Percentiles rank a stretch among this genome's conserved stretches.
Evolutionary conservation across 2,888 invertebrate species (phyloP).

Genomic region (Dasypogon diadema): DNA sequence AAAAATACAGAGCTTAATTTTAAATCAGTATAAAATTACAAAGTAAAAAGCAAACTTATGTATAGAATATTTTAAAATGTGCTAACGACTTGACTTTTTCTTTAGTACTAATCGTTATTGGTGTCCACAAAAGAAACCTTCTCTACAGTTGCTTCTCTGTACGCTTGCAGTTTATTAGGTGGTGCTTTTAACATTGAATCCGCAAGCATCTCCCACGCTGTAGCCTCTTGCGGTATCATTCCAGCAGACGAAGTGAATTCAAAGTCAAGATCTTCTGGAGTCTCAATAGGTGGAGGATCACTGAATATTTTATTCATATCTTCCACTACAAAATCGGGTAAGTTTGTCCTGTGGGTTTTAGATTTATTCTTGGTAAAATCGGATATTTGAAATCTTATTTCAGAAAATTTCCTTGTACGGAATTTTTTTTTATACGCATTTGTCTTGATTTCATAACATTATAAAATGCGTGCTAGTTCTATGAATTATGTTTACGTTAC

Average conservation of each 20-base stretch:
- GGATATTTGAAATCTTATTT: neutral
- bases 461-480: no score
- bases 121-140: no score
- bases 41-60: neutral
- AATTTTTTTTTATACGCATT: no score
- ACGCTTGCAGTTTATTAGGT: constrained; percentile 58
- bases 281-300: neutral
- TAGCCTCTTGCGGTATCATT: constrained; percentile 39
- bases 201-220: constrained; percentile 73
- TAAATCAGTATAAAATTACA: neutral
- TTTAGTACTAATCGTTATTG: no score
- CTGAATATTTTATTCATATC: constrained; percentile 1
- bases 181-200: constrained; percentile 73
- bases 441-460: no score
- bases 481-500: no score
- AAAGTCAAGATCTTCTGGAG: neutral
- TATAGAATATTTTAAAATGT: neutral
- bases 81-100: neutral
- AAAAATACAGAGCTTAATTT: neutral
- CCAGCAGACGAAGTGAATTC: constrained; percentile 12
- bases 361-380: constrained; percentile 1
- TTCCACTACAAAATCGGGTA: neutral
- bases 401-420: constrained; percentile 18
- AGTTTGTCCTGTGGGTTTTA: constrained; percentile 12
- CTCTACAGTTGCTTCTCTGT: constrained; percentile 19